phyloP scores from a whole-genome alignment of 2,888 invertebrate genomes.

The Steinernema carpocapsae region DNA sequence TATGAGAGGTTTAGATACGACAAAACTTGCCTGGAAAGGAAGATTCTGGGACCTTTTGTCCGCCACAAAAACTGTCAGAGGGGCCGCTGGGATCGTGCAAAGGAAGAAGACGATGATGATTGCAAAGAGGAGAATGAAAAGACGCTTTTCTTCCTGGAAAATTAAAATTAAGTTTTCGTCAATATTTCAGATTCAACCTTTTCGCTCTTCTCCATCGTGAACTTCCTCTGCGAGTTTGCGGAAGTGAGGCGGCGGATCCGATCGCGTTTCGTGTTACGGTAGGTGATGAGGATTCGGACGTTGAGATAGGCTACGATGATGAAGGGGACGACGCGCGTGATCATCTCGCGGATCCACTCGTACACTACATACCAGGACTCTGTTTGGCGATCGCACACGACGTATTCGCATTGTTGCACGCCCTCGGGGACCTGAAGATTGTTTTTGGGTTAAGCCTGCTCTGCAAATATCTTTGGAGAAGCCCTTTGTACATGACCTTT shows the following conservation, averaged over 20 bases:
- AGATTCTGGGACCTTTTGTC: slow-evolving; percentile 66
- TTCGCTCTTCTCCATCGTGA: slow-evolving; percentile 46
- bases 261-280: slow-evolving; percentile 70
- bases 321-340: slow-evolving; percentile 72
- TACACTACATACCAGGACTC: slow-evolving; percentile 61
- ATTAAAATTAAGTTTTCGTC: neutral
- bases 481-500: neutral
- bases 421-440: slow-evolving; percentile 43
- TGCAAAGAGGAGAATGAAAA: slow-evolving; percentile 71
- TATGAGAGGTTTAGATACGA: neutral
- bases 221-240: slow-evolving; percentile 40
- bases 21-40: slow-evolving; percentile 65
- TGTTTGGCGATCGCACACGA: slow-evolving; percentile 61
- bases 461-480: neutral
- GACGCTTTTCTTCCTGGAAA: slow-evolving; percentile 71
- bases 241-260: slow-evolving; percentile 63
- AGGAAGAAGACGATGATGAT: slow-evolving; percentile 72
- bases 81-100: slow-evolving; percentile 72
- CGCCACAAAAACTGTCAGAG: slow-evolving; percentile 71
- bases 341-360: slow-evolving; percentile 64
- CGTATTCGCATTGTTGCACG: slow-evolving; percentile 58
- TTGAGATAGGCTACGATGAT: slow-evolving; percentile 72
- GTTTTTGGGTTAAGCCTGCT: neutral
- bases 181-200: slow-evolving; percentile 37
- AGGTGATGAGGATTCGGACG: slow-evolving; percentile 71